Percentiles rank a stretch among this genome's conserved stretches.
Conservation (phyloP, 53 echinoderm and acorn worm genomes). For the Holothuria leucospilota region DNA sequence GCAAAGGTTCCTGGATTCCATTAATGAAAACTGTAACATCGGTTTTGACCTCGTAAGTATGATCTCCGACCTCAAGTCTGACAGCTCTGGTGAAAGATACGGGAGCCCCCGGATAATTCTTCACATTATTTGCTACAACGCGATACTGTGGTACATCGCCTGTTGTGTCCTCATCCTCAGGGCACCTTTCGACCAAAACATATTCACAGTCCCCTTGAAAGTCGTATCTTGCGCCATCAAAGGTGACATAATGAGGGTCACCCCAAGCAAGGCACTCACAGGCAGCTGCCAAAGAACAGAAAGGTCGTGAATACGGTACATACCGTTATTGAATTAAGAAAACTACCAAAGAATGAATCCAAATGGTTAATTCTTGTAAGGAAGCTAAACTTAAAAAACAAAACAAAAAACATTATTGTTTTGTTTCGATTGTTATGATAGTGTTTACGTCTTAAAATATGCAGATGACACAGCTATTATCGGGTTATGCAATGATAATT, state of each 20-base stretch:
- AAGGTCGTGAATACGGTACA: background rate
- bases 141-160: background rate
- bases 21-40: background rate
- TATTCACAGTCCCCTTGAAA: constrained; percentile 39
- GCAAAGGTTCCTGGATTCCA: constrained; percentile 17
- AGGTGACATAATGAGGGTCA: constrained; percentile 15
- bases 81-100: constrained; percentile 31
- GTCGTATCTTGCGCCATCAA: background rate
- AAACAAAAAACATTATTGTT: too few relatives aligned
- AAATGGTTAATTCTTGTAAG: background rate
- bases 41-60: background rate
- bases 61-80: background rate
- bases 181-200: background rate
- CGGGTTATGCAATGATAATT: too few relatives aligned
- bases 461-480: too few relatives aligned
- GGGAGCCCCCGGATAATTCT: background rate
- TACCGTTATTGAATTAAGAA: background rate
- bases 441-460: too few relatives aligned
- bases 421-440: too few relatives aligned
- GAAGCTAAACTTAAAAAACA: too few relatives aligned
- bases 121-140: constrained; percentile 3
- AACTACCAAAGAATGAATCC: background rate
- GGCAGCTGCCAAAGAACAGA: background rate
- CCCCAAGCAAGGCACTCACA: constrained; percentile 16
- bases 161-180: background rate